Conservation (phyloP, 2,797 vertebrate species). For the Schizopygopsis malacanthus region DNA sequence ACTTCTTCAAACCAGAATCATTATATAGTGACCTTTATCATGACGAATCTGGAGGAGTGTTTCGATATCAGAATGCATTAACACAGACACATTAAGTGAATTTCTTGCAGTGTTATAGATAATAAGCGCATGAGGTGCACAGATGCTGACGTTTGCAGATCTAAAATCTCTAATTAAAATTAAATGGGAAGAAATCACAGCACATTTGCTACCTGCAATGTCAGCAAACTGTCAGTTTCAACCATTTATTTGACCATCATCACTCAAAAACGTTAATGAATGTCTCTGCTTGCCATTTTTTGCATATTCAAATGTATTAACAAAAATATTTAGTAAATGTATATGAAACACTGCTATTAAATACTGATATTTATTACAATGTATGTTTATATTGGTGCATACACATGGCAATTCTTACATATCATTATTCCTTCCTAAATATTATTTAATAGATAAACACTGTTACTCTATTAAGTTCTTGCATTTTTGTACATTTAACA, state of each 20-base stretch:
- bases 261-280: not conserved
- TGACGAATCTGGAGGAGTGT: conserved; percentile 16
- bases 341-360: not conserved
- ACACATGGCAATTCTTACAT: not conserved
- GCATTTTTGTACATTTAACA: not conserved
- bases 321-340: not conserved
- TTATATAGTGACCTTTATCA: conserved; percentile 72
- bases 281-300: not conserved
- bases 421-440: not conserved
- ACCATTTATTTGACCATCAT: not conserved
- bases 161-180: conserved; percentile 17
- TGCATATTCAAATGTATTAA: not conserved
- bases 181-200: not conserved
- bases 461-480: not conserved
- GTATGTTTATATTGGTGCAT: not conserved
- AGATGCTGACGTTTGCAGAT: conserved; percentile 41
- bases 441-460: not conserved
- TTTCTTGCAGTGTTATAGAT: not conserved
- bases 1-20: conserved; percentile 63
- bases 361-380: not conserved
- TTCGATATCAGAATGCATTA: not conserved
- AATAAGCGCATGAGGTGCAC: conserved; percentile 8
- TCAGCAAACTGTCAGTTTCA: not conserved
- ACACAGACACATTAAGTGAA: conserved; percentile 9
- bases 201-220: not conserved